Evolutionary conservation across 2,113 vertebrate species (phyloP), one percentile per base, ranked within the genome.

Genomic region (Pachycephala philippinensis): DNA sequence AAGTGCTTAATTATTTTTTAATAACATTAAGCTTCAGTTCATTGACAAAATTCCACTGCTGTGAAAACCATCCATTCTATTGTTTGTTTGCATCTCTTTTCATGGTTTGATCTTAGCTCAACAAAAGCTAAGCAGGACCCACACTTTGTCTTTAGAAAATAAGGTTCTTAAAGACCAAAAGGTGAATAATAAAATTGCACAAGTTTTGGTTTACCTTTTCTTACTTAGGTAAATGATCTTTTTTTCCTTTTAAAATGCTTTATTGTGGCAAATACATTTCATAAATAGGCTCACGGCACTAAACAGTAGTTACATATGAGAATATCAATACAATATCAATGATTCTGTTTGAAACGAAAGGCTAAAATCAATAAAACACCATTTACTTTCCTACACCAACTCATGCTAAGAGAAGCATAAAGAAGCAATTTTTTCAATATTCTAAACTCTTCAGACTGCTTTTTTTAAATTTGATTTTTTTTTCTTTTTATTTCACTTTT

Each of bases 1-100:
- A 69, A 95, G 93, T 96, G 87, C 87, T 97, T 98, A 97, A 97
- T 98, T 98, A 98, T 97, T 98, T 98, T 97, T 98, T 98, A 98
- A 98, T 98, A 97, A 98, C 96, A 96, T 77, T 74, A 90, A 95
- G 96, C 86, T 96, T 98, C 96, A 93, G 94, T 90, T 90, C 82
- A 92, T 76, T 70, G 93, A 83, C 52, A 60, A 94, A 90, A 96
- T 92, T 85, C 56, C 53, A 50, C 76, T 93, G 39, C 69, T 95
- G 45, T 84, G 89, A 71, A 87, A 90, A 72, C 35, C 50, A 60
- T 22, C 21, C 35, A 54, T 37, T 72, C 17, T 42, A 2, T 37
- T 42, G 15, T 52, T 57, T 75, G 8, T 21, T 92, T 20, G 14
- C 49, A 75, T n/a, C 24, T 40, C 54, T 66, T 79, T 74, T 59